Percentiles rank a stretch among this genome's conserved stretches.
phyloP scores from a whole-genome alignment of 2,797 vertebrate genomes.

The Melanotaenia nigrans region DNA sequence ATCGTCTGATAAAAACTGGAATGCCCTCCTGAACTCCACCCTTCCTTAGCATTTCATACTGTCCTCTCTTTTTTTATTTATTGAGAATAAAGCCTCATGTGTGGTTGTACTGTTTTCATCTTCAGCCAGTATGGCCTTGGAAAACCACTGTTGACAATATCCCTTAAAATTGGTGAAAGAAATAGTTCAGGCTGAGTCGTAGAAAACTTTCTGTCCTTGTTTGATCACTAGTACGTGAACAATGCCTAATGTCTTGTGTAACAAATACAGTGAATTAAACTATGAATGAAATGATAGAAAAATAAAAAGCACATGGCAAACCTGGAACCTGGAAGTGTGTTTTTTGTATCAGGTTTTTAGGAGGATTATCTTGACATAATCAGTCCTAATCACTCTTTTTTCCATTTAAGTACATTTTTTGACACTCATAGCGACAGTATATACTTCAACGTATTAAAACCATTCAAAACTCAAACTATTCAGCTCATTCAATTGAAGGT shows the following conservation, averaged over 20 bases:
- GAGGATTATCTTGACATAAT: background rate
- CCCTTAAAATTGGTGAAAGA: conserved; percentile 79
- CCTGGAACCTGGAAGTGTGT: conserved; percentile 54
- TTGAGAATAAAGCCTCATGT: conserved; percentile 74
- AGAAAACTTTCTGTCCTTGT: conserved; percentile 85
- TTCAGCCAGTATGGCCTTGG: conserved; percentile 70
- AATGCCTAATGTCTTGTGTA: conserved; percentile 87
- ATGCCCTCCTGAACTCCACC: conserved; percentile 13
- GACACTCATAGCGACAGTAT: no score
- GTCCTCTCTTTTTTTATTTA: conserved; percentile 69
- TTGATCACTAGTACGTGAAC: conserved; percentile 88
- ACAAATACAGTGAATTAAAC: conserved; percentile 85
- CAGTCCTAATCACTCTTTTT: no score
- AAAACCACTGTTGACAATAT: conserved; percentile 77
- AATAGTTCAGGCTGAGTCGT: conserved; percentile 81
- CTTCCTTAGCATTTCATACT: conserved; percentile 53
- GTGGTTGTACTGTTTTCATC: conserved; percentile 82
- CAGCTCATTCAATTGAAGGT: no score
- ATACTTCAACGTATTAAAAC: no score
- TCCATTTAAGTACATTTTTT: no score
- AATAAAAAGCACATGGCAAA: conserved; percentile 84
- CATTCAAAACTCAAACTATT: no score
- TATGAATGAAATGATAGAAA: conserved; percentile 85
- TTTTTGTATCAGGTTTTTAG: conserved; percentile 16
- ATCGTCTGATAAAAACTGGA: conserved; percentile 73